A percentile compares a stretch with the other conserved stretches of the same genome.
Evolutionary conservation across 2,888 invertebrate genomes (phyloP).

Genomic region (Drosophila neutralis): DNA sequence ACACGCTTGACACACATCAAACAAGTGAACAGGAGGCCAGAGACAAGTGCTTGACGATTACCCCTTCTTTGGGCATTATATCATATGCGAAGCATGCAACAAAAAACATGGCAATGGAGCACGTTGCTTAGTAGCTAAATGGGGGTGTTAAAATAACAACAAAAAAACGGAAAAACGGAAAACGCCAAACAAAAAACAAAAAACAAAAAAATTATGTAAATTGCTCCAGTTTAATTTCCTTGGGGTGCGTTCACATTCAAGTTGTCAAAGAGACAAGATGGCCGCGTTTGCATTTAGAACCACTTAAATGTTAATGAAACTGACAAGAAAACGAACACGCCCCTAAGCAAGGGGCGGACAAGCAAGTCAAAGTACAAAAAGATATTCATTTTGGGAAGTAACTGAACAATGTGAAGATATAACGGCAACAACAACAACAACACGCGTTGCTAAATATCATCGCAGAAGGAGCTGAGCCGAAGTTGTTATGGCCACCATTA

Average conservation of each 20-base stretch:
- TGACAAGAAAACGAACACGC: conserved; percentile 52
- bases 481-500: conserved; percentile 6
- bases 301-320: conserved; percentile 67
- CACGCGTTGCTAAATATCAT: conserved; percentile 11
- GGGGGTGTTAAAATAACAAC: conserved; percentile 15
- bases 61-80: conserved; percentile 15
- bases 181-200: conserved; percentile 1
- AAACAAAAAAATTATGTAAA: conserved; percentile 47
- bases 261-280: conserved; percentile 59
- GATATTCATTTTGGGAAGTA: conserved; percentile 23
- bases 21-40: conserved; percentile 3
- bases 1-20: conserved; percentile 14
- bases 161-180: neutral
- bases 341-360: conserved; percentile 32
- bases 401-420: conserved; percentile 4
- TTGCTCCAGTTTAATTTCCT: conserved; percentile 75
- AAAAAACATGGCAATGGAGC: conserved; percentile 3
- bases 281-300: conserved; percentile 54
- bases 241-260: conserved; percentile 56
- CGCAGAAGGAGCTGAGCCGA: neutral
- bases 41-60: conserved; percentile 9
- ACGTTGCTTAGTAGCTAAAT: conserved; percentile 24
- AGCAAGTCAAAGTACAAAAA: conserved; percentile 4
- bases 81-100: conserved; percentile 10
- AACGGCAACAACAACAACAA: conserved; percentile 2